A percentile compares a stretch with the other conserved stretches of the same genome.
Evolutionary conservation across 2,113 vertebrate genomes (phyloP).

Genomic region (Carassius gibelio): DNA sequence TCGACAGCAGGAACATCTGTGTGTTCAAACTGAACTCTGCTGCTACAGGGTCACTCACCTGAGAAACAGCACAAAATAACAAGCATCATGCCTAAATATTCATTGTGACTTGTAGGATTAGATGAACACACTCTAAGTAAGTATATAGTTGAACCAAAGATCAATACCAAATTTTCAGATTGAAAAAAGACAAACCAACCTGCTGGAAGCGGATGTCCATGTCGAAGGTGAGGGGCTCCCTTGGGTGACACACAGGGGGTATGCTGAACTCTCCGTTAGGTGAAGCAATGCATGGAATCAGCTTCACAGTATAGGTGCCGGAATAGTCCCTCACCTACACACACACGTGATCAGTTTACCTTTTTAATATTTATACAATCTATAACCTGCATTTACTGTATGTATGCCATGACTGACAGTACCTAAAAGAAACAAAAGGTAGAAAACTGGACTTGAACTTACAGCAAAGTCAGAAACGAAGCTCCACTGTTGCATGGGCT

Average conservation of each 20-base stretch:
- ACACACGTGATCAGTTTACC: background rate
- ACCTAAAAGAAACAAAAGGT: background rate
- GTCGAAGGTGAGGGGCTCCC: constrained; percentile 79
- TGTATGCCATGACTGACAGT: background rate
- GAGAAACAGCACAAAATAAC: background rate
- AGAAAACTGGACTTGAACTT: constrained; percentile 54
- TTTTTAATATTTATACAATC: background rate
- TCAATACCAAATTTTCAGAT: background rate
- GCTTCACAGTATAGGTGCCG: constrained; percentile 79
- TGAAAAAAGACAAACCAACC: constrained; percentile 62
- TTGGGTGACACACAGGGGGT: constrained; percentile 78
- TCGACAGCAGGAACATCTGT: constrained; percentile 83
- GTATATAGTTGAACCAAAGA: background rate
- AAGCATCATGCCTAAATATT: background rate
- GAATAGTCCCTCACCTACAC: constrained; percentile 81
- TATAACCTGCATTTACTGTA: background rate
- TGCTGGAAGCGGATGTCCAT: constrained; percentile 86
- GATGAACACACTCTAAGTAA: background rate
- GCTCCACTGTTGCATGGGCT: constrained; percentile 84
- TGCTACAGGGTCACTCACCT: constrained; percentile 85
- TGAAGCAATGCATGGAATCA: constrained; percentile 78
- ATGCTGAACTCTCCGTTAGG: constrained; percentile 76
- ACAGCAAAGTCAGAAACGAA: constrained; percentile 86
- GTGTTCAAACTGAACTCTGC: constrained; percentile 85
- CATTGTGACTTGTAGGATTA: background rate